Evolutionary conservation across 2,113 vertebrate species (phyloP), one percentile per base, ranked within the genome.

Genomic region (Plecotus auritus): DNA sequence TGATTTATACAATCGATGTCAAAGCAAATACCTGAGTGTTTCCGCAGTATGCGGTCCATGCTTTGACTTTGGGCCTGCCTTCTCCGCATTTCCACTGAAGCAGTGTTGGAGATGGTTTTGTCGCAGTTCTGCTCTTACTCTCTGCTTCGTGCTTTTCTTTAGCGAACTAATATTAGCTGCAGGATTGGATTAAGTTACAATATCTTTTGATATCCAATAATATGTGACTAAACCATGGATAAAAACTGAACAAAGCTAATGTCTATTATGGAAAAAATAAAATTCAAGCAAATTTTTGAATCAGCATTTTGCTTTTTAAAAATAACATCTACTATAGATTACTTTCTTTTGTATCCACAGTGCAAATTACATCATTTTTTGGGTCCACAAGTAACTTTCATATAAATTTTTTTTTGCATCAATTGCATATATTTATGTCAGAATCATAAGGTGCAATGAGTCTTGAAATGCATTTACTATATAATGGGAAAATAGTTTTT

Each of bases 291-390:
- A 49, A 74, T 91, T 88, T 70, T 12, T 56, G 40, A 92, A 18
- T 47, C n/a, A 89, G 2, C 70, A 0, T 49, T 89, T 11, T 56
- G 28, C 51, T 90, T 88, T 89, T 30, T 37, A 80, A 94, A 94
- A 67, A 74, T 40, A 81, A 70, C 4, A 30, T 78, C 9, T 87
- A 20, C 56, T 54, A 54, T 12, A 64, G 30, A 35, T 82, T 56
- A n/a, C 35, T 74, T 69, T 85, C 35, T 83, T 88, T 92, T 61
- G 20, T 74, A 74, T 26, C 4, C 17, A 88, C 18, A 37, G 13
- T 84, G 26, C 13, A 81, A 88, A 61, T 72, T 67, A 35, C 6
- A 77, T 61, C 16, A 32, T 45, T 49, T 90, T 66, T 61, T 91
- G 87, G 35, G 56, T 28, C 22, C 7, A 72, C 22, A 22, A n/a